phyloP scores from a whole-genome alignment of 2,888 invertebrate genomes.

The Drosophila tanythrix region DNA sequence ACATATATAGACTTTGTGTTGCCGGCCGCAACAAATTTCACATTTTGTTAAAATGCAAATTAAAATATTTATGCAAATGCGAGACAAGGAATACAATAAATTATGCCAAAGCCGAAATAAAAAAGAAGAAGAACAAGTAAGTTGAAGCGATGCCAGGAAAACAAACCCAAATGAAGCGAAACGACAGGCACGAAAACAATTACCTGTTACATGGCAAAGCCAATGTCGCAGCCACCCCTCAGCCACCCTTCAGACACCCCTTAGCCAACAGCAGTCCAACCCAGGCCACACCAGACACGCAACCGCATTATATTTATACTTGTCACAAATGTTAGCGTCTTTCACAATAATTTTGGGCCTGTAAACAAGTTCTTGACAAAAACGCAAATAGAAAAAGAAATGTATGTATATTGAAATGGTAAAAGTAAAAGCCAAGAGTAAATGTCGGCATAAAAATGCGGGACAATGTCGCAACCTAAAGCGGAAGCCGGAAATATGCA shows the following conservation, averaged over 20 bases:
- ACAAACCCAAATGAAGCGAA: constrained; percentile 59
- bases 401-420: constrained; percentile 27
- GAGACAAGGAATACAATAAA: constrained; percentile 66
- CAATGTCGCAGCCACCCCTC: constrained; percentile 18
- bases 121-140: not conserved
- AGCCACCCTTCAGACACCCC: not conserved
- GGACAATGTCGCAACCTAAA: constrained; percentile 51
- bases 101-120: constrained; percentile 61
- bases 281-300: not conserved
- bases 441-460: constrained; percentile 33
- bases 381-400: constrained; percentile 11
- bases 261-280: not conserved
- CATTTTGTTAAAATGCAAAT: constrained; percentile 76
- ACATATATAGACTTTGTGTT: constrained; percentile 35
- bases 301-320: constrained; percentile 42
- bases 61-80: constrained; percentile 77
- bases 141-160: constrained; percentile 10
- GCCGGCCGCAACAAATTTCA: constrained; percentile 41
- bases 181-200: constrained; percentile 56
- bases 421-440: constrained; percentile 34
- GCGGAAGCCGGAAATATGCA: constrained; percentile 60
- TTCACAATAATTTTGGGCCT: constrained; percentile 65
- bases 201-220: constrained; percentile 66
- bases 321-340: constrained; percentile 68
- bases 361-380: constrained; percentile 53